These are phyloP conservation scores for Actinia equina DNA, from an alignment of 64 coral and sea anemone species.

Conservation along the genomic window DNA sequence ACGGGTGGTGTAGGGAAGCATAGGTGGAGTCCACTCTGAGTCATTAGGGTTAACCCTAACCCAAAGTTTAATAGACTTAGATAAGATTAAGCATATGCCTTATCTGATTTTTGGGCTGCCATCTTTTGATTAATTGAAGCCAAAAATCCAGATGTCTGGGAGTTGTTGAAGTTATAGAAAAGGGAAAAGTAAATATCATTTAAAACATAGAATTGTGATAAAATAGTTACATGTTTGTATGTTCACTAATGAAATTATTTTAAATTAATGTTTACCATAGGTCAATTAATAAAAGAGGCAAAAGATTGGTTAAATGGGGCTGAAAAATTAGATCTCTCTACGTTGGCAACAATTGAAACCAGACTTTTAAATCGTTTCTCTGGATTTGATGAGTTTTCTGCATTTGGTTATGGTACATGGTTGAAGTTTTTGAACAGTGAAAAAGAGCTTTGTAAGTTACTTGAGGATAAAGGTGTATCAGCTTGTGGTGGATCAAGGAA, in stretches of 20 bases:
- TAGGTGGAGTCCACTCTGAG: too few species aligned
- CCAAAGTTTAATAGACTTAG: too few species aligned
- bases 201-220: too few species aligned
- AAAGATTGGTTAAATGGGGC: conserved; percentile 62
- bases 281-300: conserved; percentile 28
- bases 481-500: conserved; percentile 3
- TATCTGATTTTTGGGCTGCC: too few species aligned
- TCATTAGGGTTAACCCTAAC: too few species aligned
- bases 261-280: conserved; percentile 15
- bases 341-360: conserved; percentile 61
- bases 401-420: conserved; percentile 71
- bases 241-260: neutral
- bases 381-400: conserved; percentile 63
- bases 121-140: too few species aligned
- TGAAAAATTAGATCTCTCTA: conserved; percentile 21
- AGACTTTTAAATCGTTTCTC: conserved; percentile 42
- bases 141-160: too few species aligned
- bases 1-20: too few species aligned
- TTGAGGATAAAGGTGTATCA: neutral
- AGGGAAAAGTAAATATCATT: too few species aligned
- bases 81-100: too few species aligned
- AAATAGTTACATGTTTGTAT: too few species aligned
- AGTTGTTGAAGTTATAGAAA: too few species aligned
- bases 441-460: conserved; percentile 41
- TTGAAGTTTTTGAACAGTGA: conserved; percentile 64